These are phyloP conservation scores for Ancistrus triradiatus DNA, from an alignment of 2,113 vertebrate genomes.

Conservation along the genomic window DNA sequence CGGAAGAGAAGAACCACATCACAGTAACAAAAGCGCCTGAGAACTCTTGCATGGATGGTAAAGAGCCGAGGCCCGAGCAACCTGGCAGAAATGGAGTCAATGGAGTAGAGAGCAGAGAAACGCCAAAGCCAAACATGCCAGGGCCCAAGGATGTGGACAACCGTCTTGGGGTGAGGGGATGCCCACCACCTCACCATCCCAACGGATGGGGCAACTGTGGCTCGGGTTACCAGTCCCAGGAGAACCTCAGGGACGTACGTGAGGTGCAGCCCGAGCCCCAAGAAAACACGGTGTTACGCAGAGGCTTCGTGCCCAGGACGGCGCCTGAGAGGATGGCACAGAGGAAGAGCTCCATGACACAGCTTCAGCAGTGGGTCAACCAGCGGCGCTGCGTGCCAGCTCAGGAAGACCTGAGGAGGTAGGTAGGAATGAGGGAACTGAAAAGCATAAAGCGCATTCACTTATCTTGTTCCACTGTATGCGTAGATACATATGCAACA, in stretches of 20 bases:
- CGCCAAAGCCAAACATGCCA: constrained; percentile 31
- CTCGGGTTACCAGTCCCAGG: constrained; percentile 49
- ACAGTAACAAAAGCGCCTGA: constrained; percentile 58
- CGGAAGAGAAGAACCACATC: constrained; percentile 58
- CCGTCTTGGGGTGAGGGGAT: constrained; percentile 31
- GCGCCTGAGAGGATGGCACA: constrained; percentile 84
- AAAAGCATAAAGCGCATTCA: too few species aligned
- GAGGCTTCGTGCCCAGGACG: constrained; percentile 71
- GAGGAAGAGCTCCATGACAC: constrained; percentile 92
- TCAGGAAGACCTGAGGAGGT: constrained; percentile 85
- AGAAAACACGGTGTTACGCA: constrained; percentile 66
- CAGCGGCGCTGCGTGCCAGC: constrained; percentile 70
- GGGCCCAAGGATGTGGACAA: constrained; percentile 15
- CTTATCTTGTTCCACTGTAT: too few species aligned
- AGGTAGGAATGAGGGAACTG: neutral
- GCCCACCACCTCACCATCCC: constrained; percentile 66
- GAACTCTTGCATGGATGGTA: constrained; percentile 66
- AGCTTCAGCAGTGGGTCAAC: constrained; percentile 96
- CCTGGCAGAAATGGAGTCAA: constrained; percentile 55
- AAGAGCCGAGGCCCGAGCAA: constrained; percentile 60
- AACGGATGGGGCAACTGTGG: constrained; percentile 74
- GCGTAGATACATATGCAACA: too few species aligned
- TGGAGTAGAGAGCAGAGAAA: constrained; percentile 39
- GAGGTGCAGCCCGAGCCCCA: constrained; percentile 46
- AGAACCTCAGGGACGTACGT: constrained; percentile 36